A percentile compares a stretch with the other conserved stretches of the same genome.
Conservation (phyloP, 2,888 invertebrate species). For the Diaprepes abbreviatus region DNA sequence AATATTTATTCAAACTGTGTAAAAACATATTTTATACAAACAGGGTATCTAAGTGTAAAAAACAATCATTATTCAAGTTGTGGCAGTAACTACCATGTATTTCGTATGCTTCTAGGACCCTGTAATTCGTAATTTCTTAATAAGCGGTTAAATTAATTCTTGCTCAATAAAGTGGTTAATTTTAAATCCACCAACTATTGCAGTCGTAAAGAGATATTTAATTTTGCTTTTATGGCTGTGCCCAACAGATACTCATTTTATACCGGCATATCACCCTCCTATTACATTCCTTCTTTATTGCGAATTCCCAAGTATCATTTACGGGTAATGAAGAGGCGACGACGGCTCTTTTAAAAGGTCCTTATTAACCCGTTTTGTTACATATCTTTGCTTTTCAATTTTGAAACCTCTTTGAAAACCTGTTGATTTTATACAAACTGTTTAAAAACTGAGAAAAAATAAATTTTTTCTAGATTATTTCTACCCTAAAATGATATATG, state of each 20-base stretch:
- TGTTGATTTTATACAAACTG: constrained; percentile 32
- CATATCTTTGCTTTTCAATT: constrained; percentile 46
- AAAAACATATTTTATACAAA: no score
- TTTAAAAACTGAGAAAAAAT: no score
- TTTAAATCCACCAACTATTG: constrained; percentile 30
- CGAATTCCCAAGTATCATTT: constrained; percentile 69
- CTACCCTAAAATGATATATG: no score
- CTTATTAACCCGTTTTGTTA: constrained; percentile 42
- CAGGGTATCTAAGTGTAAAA: no score
- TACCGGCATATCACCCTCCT: constrained; percentile 58
- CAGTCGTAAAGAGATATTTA: constrained; percentile 42
- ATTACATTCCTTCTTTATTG: constrained; percentile 68
- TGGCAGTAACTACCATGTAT: no score
- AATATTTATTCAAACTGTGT: no score
- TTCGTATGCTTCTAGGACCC: no score
- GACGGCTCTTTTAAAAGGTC: constrained; percentile 53
- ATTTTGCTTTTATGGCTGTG: constrained; percentile 46
- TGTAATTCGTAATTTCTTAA: no score
- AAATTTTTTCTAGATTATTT: no score
- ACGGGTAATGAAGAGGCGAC: constrained; percentile 65
- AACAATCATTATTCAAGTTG: no score
- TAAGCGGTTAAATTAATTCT: no score
- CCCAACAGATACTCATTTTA: constrained; percentile 66
- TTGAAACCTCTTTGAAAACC: constrained; percentile 31
- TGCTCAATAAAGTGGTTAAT: constrained; percentile 14